Percentiles rank a stretch among this genome's conserved stretches.
Conservation (phyloP, 2,888 invertebrate species). For the Cephalotes varians region DNA sequence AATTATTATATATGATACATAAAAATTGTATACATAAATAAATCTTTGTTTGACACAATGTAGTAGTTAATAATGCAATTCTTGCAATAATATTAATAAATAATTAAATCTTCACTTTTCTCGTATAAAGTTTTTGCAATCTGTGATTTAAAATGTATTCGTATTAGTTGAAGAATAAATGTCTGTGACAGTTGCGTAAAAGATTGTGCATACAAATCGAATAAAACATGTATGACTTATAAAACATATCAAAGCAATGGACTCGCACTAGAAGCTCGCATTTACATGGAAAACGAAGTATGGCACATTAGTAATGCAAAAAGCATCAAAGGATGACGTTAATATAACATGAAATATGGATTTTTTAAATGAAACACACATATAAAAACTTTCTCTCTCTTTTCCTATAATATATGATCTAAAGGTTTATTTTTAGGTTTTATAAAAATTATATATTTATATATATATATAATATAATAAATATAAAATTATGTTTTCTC, state of each 20-base stretch:
- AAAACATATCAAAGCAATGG: conserved; percentile 27
- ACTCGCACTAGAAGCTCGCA: conserved; percentile 14
- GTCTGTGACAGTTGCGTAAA: not conserved
- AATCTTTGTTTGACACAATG: not conserved
- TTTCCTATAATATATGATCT: not conserved
- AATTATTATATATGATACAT: not conserved
- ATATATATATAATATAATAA: too few species aligned
- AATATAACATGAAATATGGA: conserved; percentile 8
- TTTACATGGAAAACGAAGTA: not conserved
- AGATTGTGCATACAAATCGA: conserved; percentile 10
- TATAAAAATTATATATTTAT: not conserved
- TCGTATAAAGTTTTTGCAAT: not conserved
- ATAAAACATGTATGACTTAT: conserved; percentile 22
- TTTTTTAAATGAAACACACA: not conserved
- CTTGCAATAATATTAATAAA: not conserved
- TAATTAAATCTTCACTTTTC: not conserved
- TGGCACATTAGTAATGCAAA: conserved; percentile 10
- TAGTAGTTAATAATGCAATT: not conserved
- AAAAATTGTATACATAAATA: not conserved
- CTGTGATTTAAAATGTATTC: not conserved
- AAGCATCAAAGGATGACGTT: conserved; percentile 9
- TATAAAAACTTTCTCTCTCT: not conserved
- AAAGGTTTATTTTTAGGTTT: too few species aligned
- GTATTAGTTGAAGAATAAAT: not conserved
- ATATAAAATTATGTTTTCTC: too few species aligned